Base-by-base conservation (phyloP, 2,113 vertebrate genomes). In the Siphamia tubifer region DNA sequence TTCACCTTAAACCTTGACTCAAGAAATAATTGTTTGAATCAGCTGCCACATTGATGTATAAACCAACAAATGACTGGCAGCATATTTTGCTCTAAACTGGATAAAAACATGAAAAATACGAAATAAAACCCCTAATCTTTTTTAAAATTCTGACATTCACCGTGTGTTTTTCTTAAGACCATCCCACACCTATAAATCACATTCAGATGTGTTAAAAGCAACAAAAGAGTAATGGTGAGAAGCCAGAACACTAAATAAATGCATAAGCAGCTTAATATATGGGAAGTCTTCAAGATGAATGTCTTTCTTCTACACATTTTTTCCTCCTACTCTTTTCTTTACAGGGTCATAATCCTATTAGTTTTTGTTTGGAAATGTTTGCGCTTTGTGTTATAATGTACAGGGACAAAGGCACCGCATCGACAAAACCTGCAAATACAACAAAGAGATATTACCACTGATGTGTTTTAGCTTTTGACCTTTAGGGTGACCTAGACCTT, bases 101-200 rank as follows among this genome's bases (percentile, higher is more conserved):
- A 21, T 32, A 2, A 5, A 48, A 2, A 76, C n/a, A n/a, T n/a
- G 32, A 64, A 36, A n/a, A n/a, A n/a, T 21, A 48, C 36, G 8
- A 9, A 40, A 55, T 47, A 31, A 68, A 86, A 65, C 15, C 27
- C 23, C 55, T 52, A 12, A 65, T 67, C 49, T 57, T 43, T 23
- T 28, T 43, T 30, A 28, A 21, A 21, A 4, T 70, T 53, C 51
- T 58, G 45, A 31, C 45, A 61, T 80, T 82, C 56, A 61, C 38
- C 58, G 43, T 8, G 38, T 45, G 65, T 74, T 75, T 42, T 51
- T 21, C 52, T 34, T 27, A 49, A 76, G 52, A 60, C 57, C 69
- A 45, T 67, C 72, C 75, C 32, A 56, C 66, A 63, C 53, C 51
- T 19, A 49, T 69, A 64, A 60, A 75, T 85, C 72, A 63, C 24